Evolutionary conservation across 2,113 vertebrate species (phyloP), one percentile per base, ranked within the genome.

Genomic region (Chelonoidis abingdonii): DNA sequence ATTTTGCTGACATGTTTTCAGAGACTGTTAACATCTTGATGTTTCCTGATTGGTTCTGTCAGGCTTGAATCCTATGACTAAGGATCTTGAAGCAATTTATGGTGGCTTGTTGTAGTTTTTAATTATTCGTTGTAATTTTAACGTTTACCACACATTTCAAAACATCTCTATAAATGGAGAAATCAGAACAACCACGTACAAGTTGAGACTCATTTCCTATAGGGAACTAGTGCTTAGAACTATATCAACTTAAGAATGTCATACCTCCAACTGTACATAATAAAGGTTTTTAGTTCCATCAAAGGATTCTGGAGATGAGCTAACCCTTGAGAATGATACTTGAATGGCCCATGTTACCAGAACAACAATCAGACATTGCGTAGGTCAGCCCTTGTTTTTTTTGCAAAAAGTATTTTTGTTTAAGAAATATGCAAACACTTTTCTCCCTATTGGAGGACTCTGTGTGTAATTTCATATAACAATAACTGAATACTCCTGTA

Each of bases 81-180:
- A 91, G 24, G 31, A 94, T 53, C 94, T 89, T 84, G 81, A 89
- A 94, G 24, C 2, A 88, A 94, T 80, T 88, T 78, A 62, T 78
- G 44, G 29, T 59, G 0, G 0, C 10, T 80, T 2, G 0, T 78
- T 49, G 7, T 31, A 86, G 8, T 85, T n/a, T n/a, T n/a, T n/a
- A n/a, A n/a, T n/a, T n/a, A n/a, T n/a, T n/a, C n/a, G n/a, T n/a
- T n/a, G n/a, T n/a, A n/a, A n/a, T n/a, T n/a, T n/a, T n/a, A n/a
- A 80, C 1, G 31, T 54, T 44, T 4, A 62, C 41, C 49, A 11
- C 82, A 59, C 76, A 85, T 56, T 90, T 49, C 89, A 81, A 79
- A 90, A 29, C 85, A 6, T 8, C 54, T 2, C 25, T 94, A 29
- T 82, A 24, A 8, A 83, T 3, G 5, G 21, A 21, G 38, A 38